These are phyloP conservation scores for Pangasius krempfi DNA, from an alignment of 2,797 vertebrate species.

Conservation along the genomic window DNA sequence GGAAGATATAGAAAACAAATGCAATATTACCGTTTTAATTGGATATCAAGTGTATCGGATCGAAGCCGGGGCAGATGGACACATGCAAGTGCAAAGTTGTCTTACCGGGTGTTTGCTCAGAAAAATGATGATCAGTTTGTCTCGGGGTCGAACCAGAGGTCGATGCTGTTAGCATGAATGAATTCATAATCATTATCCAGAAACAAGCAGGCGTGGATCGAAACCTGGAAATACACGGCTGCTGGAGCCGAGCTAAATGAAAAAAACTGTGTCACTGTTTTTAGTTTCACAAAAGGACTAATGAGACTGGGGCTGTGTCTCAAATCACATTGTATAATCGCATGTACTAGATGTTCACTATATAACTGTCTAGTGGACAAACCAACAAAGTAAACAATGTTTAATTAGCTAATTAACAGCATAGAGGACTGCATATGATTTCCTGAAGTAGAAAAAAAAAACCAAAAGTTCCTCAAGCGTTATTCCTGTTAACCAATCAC, in stretches of 20 bases:
- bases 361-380: background rate
- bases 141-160: background rate
- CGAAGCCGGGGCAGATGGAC: too few relatives aligned
- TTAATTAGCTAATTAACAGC: background rate
- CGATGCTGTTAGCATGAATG: background rate
- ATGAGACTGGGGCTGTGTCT: background rate
- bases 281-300: background rate
- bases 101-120: background rate
- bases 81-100: too few relatives aligned
- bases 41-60: background rate
- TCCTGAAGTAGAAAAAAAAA: background rate
- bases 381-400: background rate
- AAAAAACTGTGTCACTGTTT: background rate
- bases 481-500: background rate
- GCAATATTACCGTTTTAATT: slow-evolving; percentile 12
- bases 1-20: background rate
- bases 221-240: background rate
- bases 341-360: background rate
- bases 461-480: too few relatives aligned
- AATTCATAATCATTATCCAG: background rate
- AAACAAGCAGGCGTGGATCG: background rate
- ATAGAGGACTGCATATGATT: background rate
- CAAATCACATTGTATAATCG: background rate
- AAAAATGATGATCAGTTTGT: background rate
- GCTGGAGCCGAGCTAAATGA: background rate